phyloP scores from a whole-genome alignment of 2,113 vertebrate genomes.

The Xiphias gladius region DNA sequence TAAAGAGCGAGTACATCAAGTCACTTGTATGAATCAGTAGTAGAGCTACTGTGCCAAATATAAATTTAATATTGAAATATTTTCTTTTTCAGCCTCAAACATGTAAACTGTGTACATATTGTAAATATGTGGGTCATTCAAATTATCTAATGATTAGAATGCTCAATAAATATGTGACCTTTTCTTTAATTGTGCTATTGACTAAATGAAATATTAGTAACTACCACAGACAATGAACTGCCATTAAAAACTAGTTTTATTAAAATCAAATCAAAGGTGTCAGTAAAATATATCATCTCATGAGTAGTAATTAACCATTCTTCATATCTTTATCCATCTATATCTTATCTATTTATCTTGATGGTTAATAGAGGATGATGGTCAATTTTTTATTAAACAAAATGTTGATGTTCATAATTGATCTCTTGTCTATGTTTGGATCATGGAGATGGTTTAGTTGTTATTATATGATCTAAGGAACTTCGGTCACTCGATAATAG shows the following conservation, averaged over 20 bases:
- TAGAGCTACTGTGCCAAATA: not conserved
- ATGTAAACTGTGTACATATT: constrained; percentile 41
- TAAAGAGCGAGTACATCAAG: not conserved
- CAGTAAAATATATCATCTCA: not conserved
- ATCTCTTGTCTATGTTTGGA: not conserved
- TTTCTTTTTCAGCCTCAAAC: not conserved
- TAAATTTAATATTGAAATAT: not conserved
- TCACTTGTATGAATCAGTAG: not conserved
- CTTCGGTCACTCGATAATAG: too few species aligned
- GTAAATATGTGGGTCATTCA: constrained; percentile 16
- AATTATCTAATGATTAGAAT: not conserved
- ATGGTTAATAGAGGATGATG: not conserved
- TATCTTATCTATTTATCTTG: not conserved
- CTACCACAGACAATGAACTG: not conserved
- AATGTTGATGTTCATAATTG: not conserved
- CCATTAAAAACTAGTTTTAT: not conserved
- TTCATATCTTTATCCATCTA: not conserved
- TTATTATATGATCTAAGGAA: too few species aligned
- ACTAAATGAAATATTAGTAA: not conserved
- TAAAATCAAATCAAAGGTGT: constrained; percentile 1
- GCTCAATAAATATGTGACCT: not conserved
- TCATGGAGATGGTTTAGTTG: not conserved
- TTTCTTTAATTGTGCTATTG: not conserved
- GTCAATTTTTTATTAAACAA: too few species aligned
- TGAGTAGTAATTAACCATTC: not conserved